Evolutionary conservation across 2,888 invertebrate genomes (phyloP).

Genomic region (Cylindroiulus punctatus): DNA sequence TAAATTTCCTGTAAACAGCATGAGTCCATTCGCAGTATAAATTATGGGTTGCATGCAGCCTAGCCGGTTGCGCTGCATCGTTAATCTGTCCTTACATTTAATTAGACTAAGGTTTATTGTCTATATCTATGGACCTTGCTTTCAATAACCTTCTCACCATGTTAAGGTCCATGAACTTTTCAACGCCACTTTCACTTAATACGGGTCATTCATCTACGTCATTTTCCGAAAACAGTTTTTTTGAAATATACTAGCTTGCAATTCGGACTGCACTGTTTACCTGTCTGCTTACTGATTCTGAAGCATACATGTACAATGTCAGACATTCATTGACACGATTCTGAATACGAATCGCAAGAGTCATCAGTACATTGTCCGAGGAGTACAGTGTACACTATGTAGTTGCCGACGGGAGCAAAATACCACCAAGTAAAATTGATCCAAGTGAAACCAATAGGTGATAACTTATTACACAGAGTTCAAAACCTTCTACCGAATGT

Average conservation of each 20-base stretch:
- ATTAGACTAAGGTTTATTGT: not conserved
- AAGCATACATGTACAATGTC: not conserved
- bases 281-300: not conserved
- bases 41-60: constrained; percentile 2
- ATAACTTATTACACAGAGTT: no score
- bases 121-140: constrained; percentile 10
- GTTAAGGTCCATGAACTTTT: not conserved
- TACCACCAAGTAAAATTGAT: no score
- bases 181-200: constrained; percentile 31
- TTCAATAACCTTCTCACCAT: not conserved
- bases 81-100: constrained; percentile 26
- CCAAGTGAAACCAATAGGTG: no score
- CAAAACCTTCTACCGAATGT: no score
- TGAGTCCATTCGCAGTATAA: not conserved
- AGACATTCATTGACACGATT: not conserved
- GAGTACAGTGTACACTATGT: no score
- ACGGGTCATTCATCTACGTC: constrained; percentile 39
- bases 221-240: not conserved
- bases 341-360: no score
- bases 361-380: no score
- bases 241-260: no score
- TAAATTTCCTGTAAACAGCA: constrained; percentile 16
- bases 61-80: not conserved
- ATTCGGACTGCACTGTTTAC: not conserved
- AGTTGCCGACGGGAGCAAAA: no score